These are phyloP conservation scores for Sarcophaga peregrina DNA, from an alignment of 1,140 invertebrate genomes.

Conservation along the genomic window DNA sequence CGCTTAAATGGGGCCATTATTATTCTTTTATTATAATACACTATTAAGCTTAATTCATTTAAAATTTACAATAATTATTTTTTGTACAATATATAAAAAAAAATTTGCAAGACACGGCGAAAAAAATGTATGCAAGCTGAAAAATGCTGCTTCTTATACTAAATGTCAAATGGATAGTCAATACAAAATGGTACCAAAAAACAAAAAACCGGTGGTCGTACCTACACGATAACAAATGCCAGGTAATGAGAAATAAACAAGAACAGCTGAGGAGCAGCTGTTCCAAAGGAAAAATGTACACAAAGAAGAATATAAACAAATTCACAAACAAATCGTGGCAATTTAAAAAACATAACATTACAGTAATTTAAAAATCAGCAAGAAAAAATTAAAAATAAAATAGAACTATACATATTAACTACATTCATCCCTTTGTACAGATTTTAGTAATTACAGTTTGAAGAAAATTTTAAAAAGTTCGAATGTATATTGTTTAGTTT, in stretches of 20 bases:
- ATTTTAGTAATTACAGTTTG: too few relatives aligned
- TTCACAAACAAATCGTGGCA: slow-evolving; percentile 14
- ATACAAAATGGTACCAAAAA: neutral
- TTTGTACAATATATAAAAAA: slow-evolving; percentile 37
- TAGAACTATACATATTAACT: too few relatives aligned
- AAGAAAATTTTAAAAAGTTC: too few relatives aligned
- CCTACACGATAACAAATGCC: neutral
- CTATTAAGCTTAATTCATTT: slow-evolving; percentile 33
- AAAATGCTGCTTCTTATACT: slow-evolving; percentile 27
- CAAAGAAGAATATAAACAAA: slow-evolving; percentile 4
- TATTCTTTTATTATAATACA: slow-evolving; percentile 42
- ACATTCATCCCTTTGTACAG: too few relatives aligned
- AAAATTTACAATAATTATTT: slow-evolving; percentile 36
- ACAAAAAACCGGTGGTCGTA: slow-evolving; percentile 32
- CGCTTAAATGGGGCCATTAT: slow-evolving; percentile 60
- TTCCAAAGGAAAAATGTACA: neutral
- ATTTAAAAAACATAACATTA: slow-evolving; percentile 20
- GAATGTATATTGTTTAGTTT: too few relatives aligned
- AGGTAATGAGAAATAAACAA: neutral
- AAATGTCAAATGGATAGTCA: neutral
- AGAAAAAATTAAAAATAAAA: too few relatives aligned
- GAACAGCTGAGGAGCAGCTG: neutral
- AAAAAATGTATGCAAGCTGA: slow-evolving; percentile 38
- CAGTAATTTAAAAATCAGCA: too few relatives aligned
- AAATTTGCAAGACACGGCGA: slow-evolving; percentile 35